phyloP scores from a whole-genome alignment of 1,140 invertebrate species.

The Drosophila fuyamai region DNA sequence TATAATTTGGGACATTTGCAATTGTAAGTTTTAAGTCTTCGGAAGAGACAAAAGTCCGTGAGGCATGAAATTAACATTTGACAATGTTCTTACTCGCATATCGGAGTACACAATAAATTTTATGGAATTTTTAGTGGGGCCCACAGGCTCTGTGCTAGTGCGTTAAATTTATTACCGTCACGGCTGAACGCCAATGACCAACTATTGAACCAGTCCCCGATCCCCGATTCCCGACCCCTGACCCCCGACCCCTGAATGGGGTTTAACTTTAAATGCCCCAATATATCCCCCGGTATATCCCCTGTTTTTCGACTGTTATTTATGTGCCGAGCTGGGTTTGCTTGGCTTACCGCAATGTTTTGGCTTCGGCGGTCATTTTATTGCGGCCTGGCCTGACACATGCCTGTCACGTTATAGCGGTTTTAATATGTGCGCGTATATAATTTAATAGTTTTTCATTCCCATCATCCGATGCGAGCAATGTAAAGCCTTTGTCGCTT shows the following conservation, averaged over 20 bases:
- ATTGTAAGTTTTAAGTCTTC: slow-evolving; percentile 11
- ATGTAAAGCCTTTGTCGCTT: slow-evolving; percentile 46
- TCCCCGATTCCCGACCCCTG: slow-evolving; percentile 6
- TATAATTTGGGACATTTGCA: slow-evolving; percentile 11
- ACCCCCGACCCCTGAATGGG: slow-evolving; percentile 1
- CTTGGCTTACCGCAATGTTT: slow-evolving; percentile 70
- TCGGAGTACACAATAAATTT: slow-evolving; percentile 49
- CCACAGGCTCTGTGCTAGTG: slow-evolving; percentile 28
- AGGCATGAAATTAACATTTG: slow-evolving; percentile 82
- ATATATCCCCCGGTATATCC: slow-evolving; percentile 7
- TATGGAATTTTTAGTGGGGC: slow-evolving; percentile 58
- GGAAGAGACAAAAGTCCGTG: slow-evolving; percentile 17
- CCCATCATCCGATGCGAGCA: slow-evolving; percentile 1
- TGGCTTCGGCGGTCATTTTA: slow-evolving; percentile 74
- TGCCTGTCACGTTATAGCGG: slow-evolving; percentile 62
- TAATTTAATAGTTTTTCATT: slow-evolving; percentile 59
- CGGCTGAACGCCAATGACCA: slow-evolving; percentile 62
- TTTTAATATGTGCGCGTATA: slow-evolving; percentile 37
- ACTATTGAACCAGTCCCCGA: slow-evolving; percentile 41
- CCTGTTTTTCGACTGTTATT: slow-evolving; percentile 42
- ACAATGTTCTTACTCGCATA: slow-evolving; percentile 64
- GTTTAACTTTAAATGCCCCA: slow-evolving; percentile 39
- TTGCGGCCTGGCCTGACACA: slow-evolving; percentile 70
- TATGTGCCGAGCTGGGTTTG: slow-evolving; percentile 43
- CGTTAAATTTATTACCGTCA: slow-evolving; percentile 76